Base-by-base conservation (phyloP, 2,888 invertebrate species). In the Lasioglossum malachurum region DNA sequence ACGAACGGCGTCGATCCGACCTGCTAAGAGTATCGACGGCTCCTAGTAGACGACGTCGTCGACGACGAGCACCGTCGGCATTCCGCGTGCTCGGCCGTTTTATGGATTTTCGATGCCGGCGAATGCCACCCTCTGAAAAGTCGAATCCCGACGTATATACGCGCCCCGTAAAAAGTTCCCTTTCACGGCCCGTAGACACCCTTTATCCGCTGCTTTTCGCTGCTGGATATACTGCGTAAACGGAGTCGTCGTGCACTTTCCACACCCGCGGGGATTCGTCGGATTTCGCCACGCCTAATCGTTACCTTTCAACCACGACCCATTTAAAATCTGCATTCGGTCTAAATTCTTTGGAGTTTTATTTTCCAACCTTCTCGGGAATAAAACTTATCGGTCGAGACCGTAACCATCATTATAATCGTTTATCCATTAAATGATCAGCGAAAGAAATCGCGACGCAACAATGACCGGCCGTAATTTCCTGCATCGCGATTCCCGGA, bases 71-170 rank as follows among this genome's bases (percentile, higher is more conserved):
- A 86, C 80, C 87, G 83, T 75, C 57, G 83, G 71, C 84, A 73
- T 49, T 80, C 64, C 74, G 81, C 73, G 81, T 74, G 83, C 87
- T 80, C 83, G 83, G 31, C 82, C 91, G 86, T 89, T 88, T 71
- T 87, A 89, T 91, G 88, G 91, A 90, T 88, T 87, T 87, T 89
- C 87, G 86, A 91, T 88, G 85, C 80, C 83, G 85, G 83, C 88
- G 76, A 87, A 82, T 78, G 72, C 83, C 74, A 72, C 78, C 82
- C 71, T 41, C 77, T 74, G 83, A 87, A 91, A 88, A 91, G 89
- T 83, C 85, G 79, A 84, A 85, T 74, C 76, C 75, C 79, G 69
- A 77, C 81, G 75, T 78, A 60, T 82, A 84, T 73, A 78, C 35
- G 71, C 64, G 31, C 57, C 57, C 16, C 79, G 81, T 80, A 85